Evolutionary conservation across 1,140 invertebrate species (phyloP), one percentile per base, ranked within the genome.

Genomic region (Mamestra configurata): DNA sequence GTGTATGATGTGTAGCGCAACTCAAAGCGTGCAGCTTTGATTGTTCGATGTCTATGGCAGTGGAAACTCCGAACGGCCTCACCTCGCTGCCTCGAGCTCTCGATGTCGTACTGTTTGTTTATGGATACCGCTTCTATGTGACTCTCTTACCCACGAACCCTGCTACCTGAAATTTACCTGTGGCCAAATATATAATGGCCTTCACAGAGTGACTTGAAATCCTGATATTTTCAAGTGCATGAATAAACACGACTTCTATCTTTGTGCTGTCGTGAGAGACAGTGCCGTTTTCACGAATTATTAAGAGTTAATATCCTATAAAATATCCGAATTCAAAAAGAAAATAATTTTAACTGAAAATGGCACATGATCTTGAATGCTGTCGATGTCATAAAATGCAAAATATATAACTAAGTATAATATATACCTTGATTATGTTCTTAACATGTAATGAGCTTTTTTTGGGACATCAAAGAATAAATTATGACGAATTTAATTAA

Each of bases 31-130:
- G 84, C 82, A 88, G 93, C 93, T 95, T 94, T 95, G 88, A 89
- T 86, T 95, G 93, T 95, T 95, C 88, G 85, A 88, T 94, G 93
- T 94, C 87, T 87, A 86, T 88, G 84, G 85, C 89, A 90, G 88
- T 81, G 86, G 84, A 87, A 88, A 86, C 86, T 88, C 80, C 84
- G 78, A 88, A 84, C 83, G 84, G 86, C 87, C 89, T 84, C 84
- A 82, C 77, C 77, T 90, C 83, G 87, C 89, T 90, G 90, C 88
- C 90, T 89, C 88, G 86, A 93, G 89, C 89, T 94, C 88, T 93
- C 86, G 85, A 91, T 94, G 92, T 94, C 93, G 92, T 94, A 82
- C 85, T 90, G 88, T 89, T 86, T 94, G 87, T 92, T 86, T 92
- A 89, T 94, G 90, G 86, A 91, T 88, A 86, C 84, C 92, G 92